phyloP scores from a whole-genome alignment of 1,140 invertebrate genomes.

The Protaetia brevitarsis region DNA sequence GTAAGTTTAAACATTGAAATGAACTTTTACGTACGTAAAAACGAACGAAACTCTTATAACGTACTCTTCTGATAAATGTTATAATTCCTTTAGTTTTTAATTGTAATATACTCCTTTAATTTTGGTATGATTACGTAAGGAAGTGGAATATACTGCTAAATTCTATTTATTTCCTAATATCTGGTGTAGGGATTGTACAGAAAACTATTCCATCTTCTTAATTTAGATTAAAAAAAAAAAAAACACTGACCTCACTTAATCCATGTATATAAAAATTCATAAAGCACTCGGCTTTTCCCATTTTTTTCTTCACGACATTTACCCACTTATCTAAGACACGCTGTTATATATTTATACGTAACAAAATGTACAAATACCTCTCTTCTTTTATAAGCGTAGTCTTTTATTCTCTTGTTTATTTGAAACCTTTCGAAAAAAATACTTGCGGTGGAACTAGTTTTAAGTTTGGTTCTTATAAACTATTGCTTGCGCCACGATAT shows the following conservation, averaged over 20 bases:
- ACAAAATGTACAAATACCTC: too few relatives aligned
- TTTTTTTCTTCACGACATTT: neutral
- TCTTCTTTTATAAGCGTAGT: conserved; percentile 20
- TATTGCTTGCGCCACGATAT: neutral
- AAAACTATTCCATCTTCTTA: too few relatives aligned
- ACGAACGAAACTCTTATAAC: neutral
- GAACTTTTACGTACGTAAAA: neutral
- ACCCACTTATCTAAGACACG: too few relatives aligned
- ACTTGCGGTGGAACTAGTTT: neutral
- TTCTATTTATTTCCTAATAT: too few relatives aligned
- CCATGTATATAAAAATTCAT: neutral
- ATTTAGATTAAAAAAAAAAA: too few relatives aligned
- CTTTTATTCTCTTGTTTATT: conserved; percentile 26
- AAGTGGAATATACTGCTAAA: too few relatives aligned
- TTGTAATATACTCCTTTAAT: too few relatives aligned
- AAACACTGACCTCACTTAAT: neutral
- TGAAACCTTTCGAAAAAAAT: neutral
- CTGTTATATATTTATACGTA: neutral
- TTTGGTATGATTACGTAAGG: too few relatives aligned
- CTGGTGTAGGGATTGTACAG: too few relatives aligned
- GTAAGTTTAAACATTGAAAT: conserved; percentile 48
- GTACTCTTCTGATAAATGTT: too few relatives aligned
- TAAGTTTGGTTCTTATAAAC: neutral
- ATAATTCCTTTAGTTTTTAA: neutral
- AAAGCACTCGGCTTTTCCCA: neutral